phyloP scores from a whole-genome alignment of 2,888 invertebrate genomes.

The Charanyca ferruginea region DNA sequence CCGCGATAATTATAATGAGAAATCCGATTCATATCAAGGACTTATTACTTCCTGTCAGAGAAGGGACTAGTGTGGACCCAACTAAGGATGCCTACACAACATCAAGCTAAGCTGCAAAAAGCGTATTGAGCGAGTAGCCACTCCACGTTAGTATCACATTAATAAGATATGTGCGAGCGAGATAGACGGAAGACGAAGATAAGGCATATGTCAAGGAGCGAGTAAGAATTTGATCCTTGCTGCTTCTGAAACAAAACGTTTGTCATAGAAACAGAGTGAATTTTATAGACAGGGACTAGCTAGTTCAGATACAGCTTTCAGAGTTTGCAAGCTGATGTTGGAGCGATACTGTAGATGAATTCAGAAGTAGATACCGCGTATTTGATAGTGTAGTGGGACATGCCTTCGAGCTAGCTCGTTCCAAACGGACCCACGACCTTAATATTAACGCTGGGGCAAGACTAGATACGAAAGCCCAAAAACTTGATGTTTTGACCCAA shows the following conservation, averaged over 20 bases:
- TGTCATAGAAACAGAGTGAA: too few species aligned
- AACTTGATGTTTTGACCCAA: too few species aligned
- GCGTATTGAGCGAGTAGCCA: background rate
- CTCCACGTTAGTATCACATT: background rate
- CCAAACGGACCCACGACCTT: background rate
- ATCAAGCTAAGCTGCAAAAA: conserved; percentile 21
- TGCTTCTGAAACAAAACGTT: too few species aligned
- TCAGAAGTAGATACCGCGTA: too few species aligned
- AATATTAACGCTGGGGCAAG: too few species aligned
- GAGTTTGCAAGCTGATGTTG: too few species aligned
- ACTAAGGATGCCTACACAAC: conserved; percentile 24
- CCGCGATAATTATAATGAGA: conserved; percentile 58
- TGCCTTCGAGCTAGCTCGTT: too few species aligned
- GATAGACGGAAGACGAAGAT: background rate
- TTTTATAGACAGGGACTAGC: too few species aligned
- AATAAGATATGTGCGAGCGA: background rate
- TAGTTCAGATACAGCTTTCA: background rate
- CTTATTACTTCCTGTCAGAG: conserved; percentile 62
- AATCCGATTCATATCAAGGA: conserved; percentile 64
- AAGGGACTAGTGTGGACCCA: conserved; percentile 52
- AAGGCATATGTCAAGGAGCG: too few species aligned
- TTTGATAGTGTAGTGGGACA: too few species aligned
- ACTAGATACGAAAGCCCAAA: background rate
- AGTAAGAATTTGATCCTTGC: too few species aligned
- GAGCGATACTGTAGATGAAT: too few species aligned